These are phyloP conservation scores for Calycopis cecrops DNA, from an alignment of 1,140 invertebrate species.

Conservation along the genomic window DNA sequence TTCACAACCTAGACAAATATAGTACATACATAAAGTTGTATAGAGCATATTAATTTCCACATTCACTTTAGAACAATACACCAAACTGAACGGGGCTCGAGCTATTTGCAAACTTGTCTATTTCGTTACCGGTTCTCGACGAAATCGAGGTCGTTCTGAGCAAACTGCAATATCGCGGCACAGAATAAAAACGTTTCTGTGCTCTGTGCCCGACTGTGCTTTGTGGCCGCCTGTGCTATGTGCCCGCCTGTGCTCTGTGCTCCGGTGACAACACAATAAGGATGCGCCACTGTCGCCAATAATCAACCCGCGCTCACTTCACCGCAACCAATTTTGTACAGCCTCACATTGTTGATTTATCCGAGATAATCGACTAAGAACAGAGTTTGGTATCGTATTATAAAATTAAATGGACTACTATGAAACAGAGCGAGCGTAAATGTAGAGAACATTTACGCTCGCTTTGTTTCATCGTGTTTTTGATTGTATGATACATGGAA, in stretches of 20 bases:
- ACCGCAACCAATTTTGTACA: constrained; percentile 54
- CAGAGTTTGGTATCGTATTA: neutral
- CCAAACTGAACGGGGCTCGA: no score
- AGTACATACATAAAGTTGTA: no score
- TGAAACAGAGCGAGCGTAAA: no score
- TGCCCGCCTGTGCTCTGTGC: no score
- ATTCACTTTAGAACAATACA: no score
- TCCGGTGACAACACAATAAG: constrained; percentile 60
- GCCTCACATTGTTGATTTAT: constrained; percentile 31
- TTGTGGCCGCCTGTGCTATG: constrained; percentile 37
- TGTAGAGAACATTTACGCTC: neutral
- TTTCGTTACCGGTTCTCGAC: constrained; percentile 17
- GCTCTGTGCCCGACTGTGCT: constrained; percentile 37
- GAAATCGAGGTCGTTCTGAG: constrained; percentile 34
- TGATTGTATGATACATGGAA: no score
- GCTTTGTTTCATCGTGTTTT: no score
- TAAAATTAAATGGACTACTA: neutral
- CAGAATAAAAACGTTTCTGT: constrained; percentile 52
- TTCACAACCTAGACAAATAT: no score
- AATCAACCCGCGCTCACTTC: constrained; percentile 57
- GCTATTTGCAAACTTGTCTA: constrained; percentile 11
- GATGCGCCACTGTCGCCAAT: constrained; percentile 45
- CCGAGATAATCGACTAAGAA: constrained; percentile 11
- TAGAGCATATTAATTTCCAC: no score
- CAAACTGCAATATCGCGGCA: constrained; percentile 54